Evolutionary conservation across 2,113 vertebrate genomes (phyloP).

Genomic region (Syrmaticus mikado): DNA sequence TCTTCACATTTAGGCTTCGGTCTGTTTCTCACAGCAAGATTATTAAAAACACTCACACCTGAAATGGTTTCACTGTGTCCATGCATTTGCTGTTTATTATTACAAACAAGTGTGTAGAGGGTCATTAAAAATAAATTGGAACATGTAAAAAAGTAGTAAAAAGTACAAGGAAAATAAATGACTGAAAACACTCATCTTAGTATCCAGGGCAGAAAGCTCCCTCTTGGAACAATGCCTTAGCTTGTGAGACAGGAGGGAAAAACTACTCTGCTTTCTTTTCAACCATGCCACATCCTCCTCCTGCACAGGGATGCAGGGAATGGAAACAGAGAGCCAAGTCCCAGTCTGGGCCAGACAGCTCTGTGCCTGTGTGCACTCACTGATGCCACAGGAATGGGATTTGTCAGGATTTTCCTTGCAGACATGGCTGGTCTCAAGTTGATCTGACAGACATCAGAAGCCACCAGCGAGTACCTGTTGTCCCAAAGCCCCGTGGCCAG

Average conservation of each 20-base stretch:
- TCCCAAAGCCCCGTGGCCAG: fast-evolving
- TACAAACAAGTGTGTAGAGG: constrained; percentile 58
- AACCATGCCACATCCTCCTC: background rate
- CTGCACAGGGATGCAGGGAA: background rate
- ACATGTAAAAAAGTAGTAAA: constrained; percentile 4
- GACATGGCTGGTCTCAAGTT: background rate
- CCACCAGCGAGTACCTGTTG: background rate
- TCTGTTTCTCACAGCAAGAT: constrained; percentile 36
- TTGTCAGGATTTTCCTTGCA: background rate
- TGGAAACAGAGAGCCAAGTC: background rate
- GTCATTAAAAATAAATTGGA: constrained; percentile 67
- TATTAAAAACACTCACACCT: constrained; percentile 68
- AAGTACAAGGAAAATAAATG: constrained; percentile 25
- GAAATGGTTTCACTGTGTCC: constrained; percentile 65
- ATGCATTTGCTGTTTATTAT: constrained; percentile 59
- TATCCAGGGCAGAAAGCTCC: background rate
- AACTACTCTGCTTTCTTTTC: background rate
- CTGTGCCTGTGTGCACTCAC: fast-evolving
- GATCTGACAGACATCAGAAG: fast-evolving
- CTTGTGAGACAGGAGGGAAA: background rate
- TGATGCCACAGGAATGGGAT: background rate
- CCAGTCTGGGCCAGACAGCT: background rate
- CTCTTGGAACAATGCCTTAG: background rate
- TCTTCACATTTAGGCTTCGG: constrained; percentile 17
- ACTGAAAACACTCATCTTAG: constrained; percentile 57